Evolutionary conservation across 1,140 invertebrate species (phyloP), one percentile per base, ranked within the genome.

Genomic region (Magallana angulata): DNA sequence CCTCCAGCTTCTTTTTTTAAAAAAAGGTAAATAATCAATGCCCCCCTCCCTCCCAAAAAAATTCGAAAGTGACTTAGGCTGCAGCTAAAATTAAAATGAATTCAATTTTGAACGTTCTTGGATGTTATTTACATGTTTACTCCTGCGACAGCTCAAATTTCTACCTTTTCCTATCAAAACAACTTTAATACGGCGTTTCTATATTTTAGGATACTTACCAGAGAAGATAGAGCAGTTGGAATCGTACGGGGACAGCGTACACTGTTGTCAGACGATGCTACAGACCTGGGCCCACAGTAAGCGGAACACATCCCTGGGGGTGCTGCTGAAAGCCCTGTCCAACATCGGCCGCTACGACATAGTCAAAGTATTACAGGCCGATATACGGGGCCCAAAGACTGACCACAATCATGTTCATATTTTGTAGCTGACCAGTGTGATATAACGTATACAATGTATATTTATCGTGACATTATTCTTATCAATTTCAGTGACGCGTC

Each of bases 231-330:
- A 82, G 1, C 48, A 58, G 6, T 57, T 82, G 18, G 81, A 82
- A 82, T n/a, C 48, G n/a, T 18, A 30, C 57, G 57, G 81, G 9
- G 81, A 58, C 9, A 57, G 57, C 16, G 18, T 82, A 18, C 81
- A 82, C 16, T 82, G 81, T 82, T 57, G 48, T 57, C 81, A 82
- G 81, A 82, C 18, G 48, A 57, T 82, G 81, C 11, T 82, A 56
- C 48, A 57, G 57, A 58, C 48, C 14, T 82, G 81, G 81, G 56
- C 81, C 7, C 14, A 82, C 48, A 76, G 68, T 48, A 82, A 82
- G 36, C 48, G 57, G 57, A 57, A 82, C n/a, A 57, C 81, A 8
- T 18, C 81, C 1, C 36, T 82, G 57, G 81, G 48, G 12, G 36
- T 82, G 7, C 81, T 82, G 8, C 14, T 82, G 57, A 82, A 82